Percentiles rank a stretch among this genome's conserved stretches.
Evolutionary conservation across 2,797 vertebrate species (phyloP).

Genomic region (Pempheris klunzingeri): DNA sequence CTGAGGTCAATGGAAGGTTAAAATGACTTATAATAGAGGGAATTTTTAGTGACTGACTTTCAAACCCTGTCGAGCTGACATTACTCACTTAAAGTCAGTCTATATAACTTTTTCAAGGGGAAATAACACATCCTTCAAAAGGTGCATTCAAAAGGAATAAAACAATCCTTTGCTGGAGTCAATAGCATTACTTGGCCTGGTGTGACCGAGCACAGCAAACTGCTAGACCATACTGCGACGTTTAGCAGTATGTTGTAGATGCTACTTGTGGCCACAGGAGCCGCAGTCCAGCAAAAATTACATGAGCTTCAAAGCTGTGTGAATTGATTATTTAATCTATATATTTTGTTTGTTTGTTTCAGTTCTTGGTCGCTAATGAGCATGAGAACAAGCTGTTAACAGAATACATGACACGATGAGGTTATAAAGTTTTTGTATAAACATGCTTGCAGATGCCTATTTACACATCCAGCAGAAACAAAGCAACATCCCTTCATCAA

Average conservation of each 20-base stretch:
- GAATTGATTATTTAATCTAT: neutral
- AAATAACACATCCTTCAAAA: too few relatives aligned
- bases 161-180: neutral
- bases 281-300: neutral
- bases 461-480: neutral
- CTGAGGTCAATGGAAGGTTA: constrained; percentile 1
- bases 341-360: too few relatives aligned
- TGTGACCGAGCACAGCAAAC: too few relatives aligned
- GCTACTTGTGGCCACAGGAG: neutral
- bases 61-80: neutral
- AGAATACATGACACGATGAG: neutral
- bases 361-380: too few relatives aligned
- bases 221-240: too few relatives aligned
- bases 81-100: neutral
- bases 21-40: neutral
- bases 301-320: neutral
- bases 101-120: neutral
- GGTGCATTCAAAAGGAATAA: too few relatives aligned
- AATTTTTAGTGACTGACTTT: neutral
- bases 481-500: too few relatives aligned
- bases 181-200: neutral
- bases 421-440: neutral
- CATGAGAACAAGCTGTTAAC: neutral
- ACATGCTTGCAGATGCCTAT: neutral
- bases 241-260: too few relatives aligned